These are phyloP conservation scores for Morpho helenor DNA, from an alignment of 2,888 invertebrate genomes.

Conservation along the genomic window DNA sequence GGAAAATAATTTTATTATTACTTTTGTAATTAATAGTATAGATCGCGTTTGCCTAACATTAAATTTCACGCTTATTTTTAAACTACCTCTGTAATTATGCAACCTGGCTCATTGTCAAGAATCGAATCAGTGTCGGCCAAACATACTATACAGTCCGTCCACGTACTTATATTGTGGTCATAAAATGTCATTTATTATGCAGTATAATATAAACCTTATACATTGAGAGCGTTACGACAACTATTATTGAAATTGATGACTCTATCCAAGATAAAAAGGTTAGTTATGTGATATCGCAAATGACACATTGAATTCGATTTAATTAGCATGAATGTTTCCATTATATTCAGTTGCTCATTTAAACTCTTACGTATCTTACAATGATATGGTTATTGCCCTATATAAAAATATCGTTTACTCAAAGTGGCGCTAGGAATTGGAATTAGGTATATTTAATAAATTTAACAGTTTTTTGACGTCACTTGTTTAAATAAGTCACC, in stretches of 20 bases:
- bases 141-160: background rate
- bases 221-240: slow-evolving; percentile 59
- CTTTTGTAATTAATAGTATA: too few species aligned
- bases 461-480: too few species aligned
- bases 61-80: too few species aligned
- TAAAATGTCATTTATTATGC: slow-evolving; percentile 56
- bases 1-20: too few species aligned
- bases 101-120: background rate
- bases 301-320: slow-evolving; percentile 69
- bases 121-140: background rate
- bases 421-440: too few species aligned
- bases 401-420: too few species aligned
- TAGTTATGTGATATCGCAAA: slow-evolving; percentile 65
- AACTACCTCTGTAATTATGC: too few species aligned
- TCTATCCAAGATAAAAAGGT: slow-evolving; percentile 70
- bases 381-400: background rate
- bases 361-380: background rate
- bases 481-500: too few species aligned
- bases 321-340: slow-evolving; percentile 68
- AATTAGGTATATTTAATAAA: too few species aligned
- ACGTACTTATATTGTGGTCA: slow-evolving; percentile 36
- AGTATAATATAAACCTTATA: slow-evolving; percentile 38
- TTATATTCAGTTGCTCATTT: slow-evolving; percentile 34
- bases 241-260: slow-evolving; percentile 73
- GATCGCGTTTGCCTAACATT: too few species aligned